Conservation (phyloP, 2,797 vertebrate species). For the Sebastes cheni region DNA sequence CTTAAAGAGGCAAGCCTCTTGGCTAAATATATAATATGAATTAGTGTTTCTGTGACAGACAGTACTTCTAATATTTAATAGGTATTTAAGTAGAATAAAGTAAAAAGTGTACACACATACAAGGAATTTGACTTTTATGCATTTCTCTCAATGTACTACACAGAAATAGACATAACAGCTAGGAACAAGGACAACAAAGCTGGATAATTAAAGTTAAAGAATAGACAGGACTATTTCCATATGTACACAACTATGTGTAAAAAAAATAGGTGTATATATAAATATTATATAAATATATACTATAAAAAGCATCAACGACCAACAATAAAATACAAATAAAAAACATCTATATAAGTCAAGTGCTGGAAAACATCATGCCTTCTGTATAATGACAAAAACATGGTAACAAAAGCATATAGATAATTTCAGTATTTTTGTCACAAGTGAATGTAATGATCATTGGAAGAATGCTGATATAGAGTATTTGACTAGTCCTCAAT, state of each 20-base stretch:
- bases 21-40: neutral
- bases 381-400: neutral
- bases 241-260: no score
- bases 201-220: neutral
- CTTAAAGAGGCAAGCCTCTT: neutral
- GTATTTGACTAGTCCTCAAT: fast-evolving
- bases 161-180: neutral
- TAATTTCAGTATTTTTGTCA: neutral
- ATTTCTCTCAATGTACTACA: neutral
- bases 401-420: neutral
- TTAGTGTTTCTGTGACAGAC: neutral
- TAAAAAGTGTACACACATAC: neutral
- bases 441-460: neutral
- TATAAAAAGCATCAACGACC: no score
- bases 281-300: no score
- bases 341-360: no score
- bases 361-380: fast-evolving
- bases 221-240: neutral
- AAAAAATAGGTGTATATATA: no score
- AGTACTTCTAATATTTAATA: neutral
- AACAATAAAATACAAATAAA: no score
- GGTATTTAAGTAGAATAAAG: neutral
- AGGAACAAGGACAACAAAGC: neutral
- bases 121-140: neutral
- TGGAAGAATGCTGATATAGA: neutral